Evolutionary conservation across 2,888 invertebrate species (phyloP).

Genomic region (Sisyra nigra): DNA sequence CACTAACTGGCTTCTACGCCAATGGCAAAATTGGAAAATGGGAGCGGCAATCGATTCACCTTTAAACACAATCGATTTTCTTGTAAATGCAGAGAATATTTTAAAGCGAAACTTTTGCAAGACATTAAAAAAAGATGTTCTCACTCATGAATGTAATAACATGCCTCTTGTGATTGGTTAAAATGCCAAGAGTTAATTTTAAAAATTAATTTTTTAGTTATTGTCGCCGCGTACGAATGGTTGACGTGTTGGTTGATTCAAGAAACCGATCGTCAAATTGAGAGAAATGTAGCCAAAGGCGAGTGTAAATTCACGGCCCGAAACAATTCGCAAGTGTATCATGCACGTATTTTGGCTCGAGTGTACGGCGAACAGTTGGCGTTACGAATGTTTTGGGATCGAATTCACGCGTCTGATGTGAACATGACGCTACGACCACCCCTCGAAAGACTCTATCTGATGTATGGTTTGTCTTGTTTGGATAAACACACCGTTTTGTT

Average conservation of each 20-base stretch:
- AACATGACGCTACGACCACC: constrained; percentile 21
- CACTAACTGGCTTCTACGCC: constrained; percentile 68
- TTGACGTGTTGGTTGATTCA: constrained; percentile 63
- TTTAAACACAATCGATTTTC: constrained; percentile 51
- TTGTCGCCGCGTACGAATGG: constrained; percentile 64
- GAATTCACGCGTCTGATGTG: constrained; percentile 26
- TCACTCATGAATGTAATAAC: constrained; percentile 25
- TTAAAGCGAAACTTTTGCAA: constrained; percentile 25
- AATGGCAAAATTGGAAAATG: constrained; percentile 35
- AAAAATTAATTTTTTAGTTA: constrained; percentile 30
- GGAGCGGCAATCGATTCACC: constrained; percentile 43
- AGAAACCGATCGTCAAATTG: constrained; percentile 46
- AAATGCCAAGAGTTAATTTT: constrained; percentile 6
- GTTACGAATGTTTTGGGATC: constrained; percentile 32
- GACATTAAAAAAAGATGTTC: constrained; percentile 19
- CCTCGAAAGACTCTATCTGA: constrained; percentile 33
- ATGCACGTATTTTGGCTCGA: constrained; percentile 54
- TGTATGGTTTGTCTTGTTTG: constrained; percentile 39
- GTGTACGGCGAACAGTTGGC: constrained; percentile 61
- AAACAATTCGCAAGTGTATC: constrained; percentile 67
- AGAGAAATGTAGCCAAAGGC: constrained; percentile 35
- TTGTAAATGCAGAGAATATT: constrained; percentile 34
- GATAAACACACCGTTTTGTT: constrained; percentile 43
- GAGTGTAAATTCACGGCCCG: constrained; percentile 58
- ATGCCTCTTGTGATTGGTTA: constrained; percentile 1